Conservation (phyloP, 2,888 invertebrate genomes). For the Thysanoteuthis rhombus region DNA sequence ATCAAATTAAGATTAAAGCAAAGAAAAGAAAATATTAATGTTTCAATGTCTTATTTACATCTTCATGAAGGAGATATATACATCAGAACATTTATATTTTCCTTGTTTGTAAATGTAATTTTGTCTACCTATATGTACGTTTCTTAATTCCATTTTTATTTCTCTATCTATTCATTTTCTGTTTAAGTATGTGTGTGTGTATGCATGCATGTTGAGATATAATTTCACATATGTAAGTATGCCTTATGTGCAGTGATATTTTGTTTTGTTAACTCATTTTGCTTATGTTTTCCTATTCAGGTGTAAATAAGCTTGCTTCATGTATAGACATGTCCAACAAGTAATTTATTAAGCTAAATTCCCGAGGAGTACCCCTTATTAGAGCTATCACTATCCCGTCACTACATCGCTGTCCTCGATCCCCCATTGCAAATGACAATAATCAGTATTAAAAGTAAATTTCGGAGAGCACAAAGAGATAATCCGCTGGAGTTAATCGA, state of each 20-base stretch:
- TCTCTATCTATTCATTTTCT: too few species aligned
- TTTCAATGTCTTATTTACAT: too few species aligned
- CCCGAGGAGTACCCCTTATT: not conserved
- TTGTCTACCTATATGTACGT: too few species aligned
- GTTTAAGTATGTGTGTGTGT: too few species aligned
- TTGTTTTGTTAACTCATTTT: not conserved
- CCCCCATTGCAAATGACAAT: not conserved
- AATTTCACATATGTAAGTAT: too few species aligned
- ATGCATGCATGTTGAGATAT: too few species aligned
- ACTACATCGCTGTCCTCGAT: not conserved
- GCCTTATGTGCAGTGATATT: not conserved
- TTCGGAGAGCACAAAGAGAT: not conserved
- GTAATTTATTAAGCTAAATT: constrained; percentile 12
- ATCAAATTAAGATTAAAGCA: too few species aligned
- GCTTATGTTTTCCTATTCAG: not conserved
- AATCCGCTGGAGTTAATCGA: not conserved
- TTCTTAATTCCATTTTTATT: too few species aligned
- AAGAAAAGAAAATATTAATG: too few species aligned
- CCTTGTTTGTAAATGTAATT: too few species aligned
- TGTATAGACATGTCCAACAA: not conserved
- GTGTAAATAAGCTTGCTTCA: not conserved
- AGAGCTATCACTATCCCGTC: not conserved
- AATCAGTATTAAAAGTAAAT: not conserved
- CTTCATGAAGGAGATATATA: too few species aligned
- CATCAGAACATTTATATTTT: too few species aligned